Base-by-base conservation (phyloP, 2,113 vertebrate genomes). In the Mesembrinibis cayennensis region DNA sequence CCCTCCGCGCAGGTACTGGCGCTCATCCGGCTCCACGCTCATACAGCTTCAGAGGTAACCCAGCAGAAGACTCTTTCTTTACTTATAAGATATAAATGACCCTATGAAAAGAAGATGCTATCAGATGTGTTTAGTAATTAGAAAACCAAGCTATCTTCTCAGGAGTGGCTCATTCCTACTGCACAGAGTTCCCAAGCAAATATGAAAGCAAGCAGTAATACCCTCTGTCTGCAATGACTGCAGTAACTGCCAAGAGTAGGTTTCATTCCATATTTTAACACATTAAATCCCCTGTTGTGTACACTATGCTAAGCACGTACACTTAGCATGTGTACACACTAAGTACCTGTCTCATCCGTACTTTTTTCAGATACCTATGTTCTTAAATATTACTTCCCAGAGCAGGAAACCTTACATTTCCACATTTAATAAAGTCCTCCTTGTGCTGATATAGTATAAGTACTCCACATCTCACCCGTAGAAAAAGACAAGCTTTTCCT, bases 1-100 rank as follows among this genome's bases (percentile, higher is more conserved):
- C n/a, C 29, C 62, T 32, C 36, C 0, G 2, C 50, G 8, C 29
- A 47, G 11, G 26, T 63, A 38, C 1, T 1, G 34, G 38, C 59
- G 50, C 22, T 82, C 66, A 14, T 13, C 42, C 1, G 5, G 38
- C 71, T 61, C 61, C 56, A n/a, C 0, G 2, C 7, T 66, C 53
- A 44, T 1, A 42, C 4, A 58, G 66, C 13, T 50, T 11, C 66
- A 34, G 5, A 87, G 47, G 62, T 4, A 76, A 87, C 11, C 58
- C 63, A 63, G 36, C 56, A 58, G 36, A 61, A 90, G 32, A 21
- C 3, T 23, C 10, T 22, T 62, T 53, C 77, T 65, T 76, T 66
- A 52, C 73, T 45, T n/a, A 13, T 7, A 40, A 59, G 38, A 40
- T 29, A 58, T 13, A 69, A 63, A 66, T 7, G 61, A 36, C 36